Evolutionary conservation across 2,797 vertebrate genomes (phyloP), one percentile per base, ranked within the genome.

Genomic region (Apogon hyalosoma): DNA sequence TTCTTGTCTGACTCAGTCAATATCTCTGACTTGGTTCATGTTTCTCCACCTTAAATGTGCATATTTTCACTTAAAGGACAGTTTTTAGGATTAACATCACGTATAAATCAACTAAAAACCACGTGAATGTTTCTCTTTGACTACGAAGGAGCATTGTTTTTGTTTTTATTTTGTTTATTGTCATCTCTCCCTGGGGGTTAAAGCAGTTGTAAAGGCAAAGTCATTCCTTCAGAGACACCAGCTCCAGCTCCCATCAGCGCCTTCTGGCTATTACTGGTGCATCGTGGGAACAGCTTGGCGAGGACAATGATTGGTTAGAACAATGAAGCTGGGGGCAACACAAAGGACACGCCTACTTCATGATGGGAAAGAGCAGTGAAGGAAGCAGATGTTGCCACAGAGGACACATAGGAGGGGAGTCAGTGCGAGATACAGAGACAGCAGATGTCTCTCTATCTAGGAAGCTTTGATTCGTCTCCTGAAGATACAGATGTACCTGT

Each of bases 331-430:
- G 66, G 77, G 84, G 79, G 84, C 63, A 86, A 90, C 84, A 96
- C 94, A 94, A 95, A 95, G 94, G 95, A 95, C 96, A 98, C 96
- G 96, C 95, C 95, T 94, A 94, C 94, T 92, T 95, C 93, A 92
- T 91, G 95, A 94, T 95, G 95, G 96, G 96, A 96, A 96, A 94
- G 93, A 93, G 91, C 93, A 94, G 95, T 85, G 93, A 95, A 95
- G 92, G 96, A 93, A 95, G 95, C 97, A 99, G 97, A 99, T 98
- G 97, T 97, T 96, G 94, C 90, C 87, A 94, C 91, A 91, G 81
- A 85, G 80, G 90, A 89, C 76, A 79, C 78, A 85, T 71, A 75
- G 78, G 77, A 86, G 85, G 80, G 66, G 70, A 84, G 60, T 65
- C 55, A 76, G 71, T 63, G 16, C 43, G 45, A 64, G 61, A 62